These are phyloP conservation scores for Chaetura pelagica DNA, from an alignment of 2,113 vertebrate species.

Conservation along the genomic window DNA sequence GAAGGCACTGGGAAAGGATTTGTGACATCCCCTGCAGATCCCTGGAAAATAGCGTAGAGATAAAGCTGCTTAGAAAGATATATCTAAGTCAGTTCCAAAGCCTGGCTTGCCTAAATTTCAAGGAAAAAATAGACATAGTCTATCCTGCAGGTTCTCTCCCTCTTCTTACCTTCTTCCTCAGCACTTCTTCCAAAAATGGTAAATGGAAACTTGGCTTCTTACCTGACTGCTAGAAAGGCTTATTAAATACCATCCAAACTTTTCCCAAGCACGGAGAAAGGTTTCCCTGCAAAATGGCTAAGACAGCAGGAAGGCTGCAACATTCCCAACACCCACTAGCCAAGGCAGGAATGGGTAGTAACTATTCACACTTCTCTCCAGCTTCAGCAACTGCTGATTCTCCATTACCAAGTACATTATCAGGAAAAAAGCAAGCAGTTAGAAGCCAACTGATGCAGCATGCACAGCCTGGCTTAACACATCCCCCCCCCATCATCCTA, in stretches of 20 bases:
- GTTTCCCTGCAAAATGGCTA: neutral
- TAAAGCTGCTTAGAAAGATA: neutral
- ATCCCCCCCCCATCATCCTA: neutral
- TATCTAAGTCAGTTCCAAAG: neutral
- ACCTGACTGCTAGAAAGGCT: neutral
- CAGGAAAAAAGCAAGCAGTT: neutral
- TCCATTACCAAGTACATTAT: neutral
- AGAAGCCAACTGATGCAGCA: neutral
- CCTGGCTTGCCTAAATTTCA: neutral
- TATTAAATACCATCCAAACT: neutral
- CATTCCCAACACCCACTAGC: neutral
- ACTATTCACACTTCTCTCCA: neutral
- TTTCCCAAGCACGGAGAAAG: neutral
- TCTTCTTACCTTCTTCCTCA: neutral
- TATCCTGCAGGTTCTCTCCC: neutral
- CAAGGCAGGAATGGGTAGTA: neutral
- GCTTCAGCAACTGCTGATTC: neutral
- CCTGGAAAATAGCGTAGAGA: constrained; percentile 65
- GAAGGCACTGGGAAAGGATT: constrained; percentile 76
- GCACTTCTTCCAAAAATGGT: neutral
- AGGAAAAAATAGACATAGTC: neutral
- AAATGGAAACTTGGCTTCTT: neutral
- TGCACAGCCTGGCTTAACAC: neutral
- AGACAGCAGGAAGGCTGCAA: neutral
- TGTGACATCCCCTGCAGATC: constrained; percentile 68